Evolutionary conservation across 2,113 vertebrate genomes (phyloP).

Genomic region (cat (Felis catus)): DNA sequence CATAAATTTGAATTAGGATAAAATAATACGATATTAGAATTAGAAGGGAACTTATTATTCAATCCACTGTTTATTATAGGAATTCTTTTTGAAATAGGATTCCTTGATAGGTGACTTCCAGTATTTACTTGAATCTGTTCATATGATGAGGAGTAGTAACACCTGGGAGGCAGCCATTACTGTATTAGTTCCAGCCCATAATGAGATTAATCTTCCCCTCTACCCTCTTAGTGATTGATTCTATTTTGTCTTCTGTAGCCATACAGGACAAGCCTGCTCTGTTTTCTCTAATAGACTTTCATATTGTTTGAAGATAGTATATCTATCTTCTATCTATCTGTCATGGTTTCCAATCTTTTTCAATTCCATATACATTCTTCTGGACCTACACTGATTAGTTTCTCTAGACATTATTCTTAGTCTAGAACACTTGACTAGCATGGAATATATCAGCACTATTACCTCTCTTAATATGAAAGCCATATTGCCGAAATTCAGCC

Average conservation of each 20-base stretch:
- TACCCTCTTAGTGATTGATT: not conserved
- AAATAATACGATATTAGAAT: constrained; percentile 42
- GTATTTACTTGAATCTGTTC: not conserved
- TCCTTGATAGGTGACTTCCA: not conserved
- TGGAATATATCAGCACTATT: not conserved
- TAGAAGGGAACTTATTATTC: not conserved
- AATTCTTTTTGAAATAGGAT: constrained; percentile 22
- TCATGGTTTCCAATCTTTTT: constrained; percentile 23
- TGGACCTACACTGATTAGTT: not conserved
- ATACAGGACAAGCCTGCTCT: not conserved
- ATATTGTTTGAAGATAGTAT: constrained; percentile 1
- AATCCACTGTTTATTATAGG: not conserved
- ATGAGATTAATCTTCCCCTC: not conserved
- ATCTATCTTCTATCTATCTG: not conserved
- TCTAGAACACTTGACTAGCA: not conserved
- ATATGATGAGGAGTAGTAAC: not conserved
- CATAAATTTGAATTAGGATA: constrained; percentile 33
- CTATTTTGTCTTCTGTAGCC: not conserved
- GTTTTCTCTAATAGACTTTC: not conserved
- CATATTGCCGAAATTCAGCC: constrained; percentile 36
- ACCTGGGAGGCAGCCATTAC: not conserved
- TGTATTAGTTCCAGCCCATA: not conserved
- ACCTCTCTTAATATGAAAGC: not conserved
- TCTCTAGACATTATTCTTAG: not conserved
- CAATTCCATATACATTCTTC: not conserved